phyloP scores from a whole-genome alignment of 1,140 invertebrate genomes.

The Temnothorax nylanderi region DNA sequence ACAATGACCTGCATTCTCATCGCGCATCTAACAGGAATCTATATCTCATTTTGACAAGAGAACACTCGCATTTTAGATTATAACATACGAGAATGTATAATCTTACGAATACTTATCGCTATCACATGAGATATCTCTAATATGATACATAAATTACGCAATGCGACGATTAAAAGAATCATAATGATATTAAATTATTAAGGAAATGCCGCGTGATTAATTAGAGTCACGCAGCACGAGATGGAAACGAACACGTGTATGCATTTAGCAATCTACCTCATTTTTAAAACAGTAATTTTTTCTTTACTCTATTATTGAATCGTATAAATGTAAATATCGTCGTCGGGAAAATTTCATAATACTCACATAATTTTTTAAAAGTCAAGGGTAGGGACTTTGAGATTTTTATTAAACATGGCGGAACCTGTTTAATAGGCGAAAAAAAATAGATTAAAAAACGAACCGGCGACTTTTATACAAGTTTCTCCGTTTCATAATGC shows the following conservation, averaged over 20 bases:
- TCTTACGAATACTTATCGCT: not conserved
- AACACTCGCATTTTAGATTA: not conserved
- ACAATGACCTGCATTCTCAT: constrained; percentile 17
- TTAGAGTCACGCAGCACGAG: not conserved
- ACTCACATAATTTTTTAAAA: constrained; percentile 19
- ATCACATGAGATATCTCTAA: not conserved
- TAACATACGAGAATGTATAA: not conserved
- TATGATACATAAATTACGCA: not conserved
- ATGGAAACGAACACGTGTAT: not conserved
- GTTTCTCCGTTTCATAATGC: constrained; percentile 25
- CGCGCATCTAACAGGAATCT: not conserved
- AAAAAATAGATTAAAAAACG: not conserved
- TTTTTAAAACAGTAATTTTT: not conserved
- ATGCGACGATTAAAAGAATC: not conserved
- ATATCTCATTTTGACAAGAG: not conserved
- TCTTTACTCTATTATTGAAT: not conserved
- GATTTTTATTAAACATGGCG: constrained; percentile 17
- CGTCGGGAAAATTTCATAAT: constrained; percentile 14
- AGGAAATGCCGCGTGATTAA: not conserved
- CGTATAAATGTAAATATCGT: constrained; percentile 24
- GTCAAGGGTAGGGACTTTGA: constrained; percentile 27
- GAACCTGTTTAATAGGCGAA: not conserved
- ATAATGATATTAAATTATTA: constrained; percentile 26
- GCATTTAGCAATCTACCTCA: not conserved
- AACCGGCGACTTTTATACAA: not conserved